Percentiles rank a stretch among this genome's conserved stretches.
phyloP scores from a whole-genome alignment of 2,888 invertebrate species.

The Nomada goodeniana region DNA sequence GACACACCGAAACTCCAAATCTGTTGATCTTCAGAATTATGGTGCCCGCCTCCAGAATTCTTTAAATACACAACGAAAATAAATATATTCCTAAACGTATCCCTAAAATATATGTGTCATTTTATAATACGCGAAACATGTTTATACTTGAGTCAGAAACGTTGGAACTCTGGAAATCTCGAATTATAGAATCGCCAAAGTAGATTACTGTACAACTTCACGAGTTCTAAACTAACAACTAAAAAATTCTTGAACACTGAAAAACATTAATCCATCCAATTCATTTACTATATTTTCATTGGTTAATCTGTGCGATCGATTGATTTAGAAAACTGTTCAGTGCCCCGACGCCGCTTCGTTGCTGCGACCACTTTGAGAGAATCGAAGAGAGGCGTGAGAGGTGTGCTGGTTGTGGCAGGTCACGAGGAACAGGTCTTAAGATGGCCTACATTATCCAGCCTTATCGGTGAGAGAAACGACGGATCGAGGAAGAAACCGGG shows the following conservation, averaged over 20 bases:
- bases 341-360: slow-evolving; percentile 1
- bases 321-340: slow-evolving; percentile 39
- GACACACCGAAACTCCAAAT: too few relatives aligned
- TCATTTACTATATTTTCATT: too few relatives aligned
- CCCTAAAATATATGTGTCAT: too few relatives aligned
- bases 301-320: not conserved
- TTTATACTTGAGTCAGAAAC: not conserved
- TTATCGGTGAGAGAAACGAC: slow-evolving; percentile 70
- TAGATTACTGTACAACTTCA: too few relatives aligned
- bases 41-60: too few relatives aligned
- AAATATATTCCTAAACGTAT: too few relatives aligned
- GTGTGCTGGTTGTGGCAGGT: slow-evolving; percentile 75
- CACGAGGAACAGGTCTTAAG: slow-evolving; percentile 76
- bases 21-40: too few relatives aligned
- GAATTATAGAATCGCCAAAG: not conserved
- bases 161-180: not conserved
- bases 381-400: slow-evolving; percentile 58
- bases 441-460: slow-evolving; percentile 75
- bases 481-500: slow-evolving; percentile 28
- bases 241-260: too few relatives aligned
- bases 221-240: too few relatives aligned
- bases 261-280: too few relatives aligned
- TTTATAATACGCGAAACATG: too few relatives aligned
- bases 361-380: slow-evolving; percentile 12
- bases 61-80: too few relatives aligned